Percentiles rank a stretch among this genome's conserved stretches.
These are phyloP conservation scores for Grammomys surdaster DNA, from an alignment of 2,113 vertebrate species.

Conservation along the genomic window DNA sequence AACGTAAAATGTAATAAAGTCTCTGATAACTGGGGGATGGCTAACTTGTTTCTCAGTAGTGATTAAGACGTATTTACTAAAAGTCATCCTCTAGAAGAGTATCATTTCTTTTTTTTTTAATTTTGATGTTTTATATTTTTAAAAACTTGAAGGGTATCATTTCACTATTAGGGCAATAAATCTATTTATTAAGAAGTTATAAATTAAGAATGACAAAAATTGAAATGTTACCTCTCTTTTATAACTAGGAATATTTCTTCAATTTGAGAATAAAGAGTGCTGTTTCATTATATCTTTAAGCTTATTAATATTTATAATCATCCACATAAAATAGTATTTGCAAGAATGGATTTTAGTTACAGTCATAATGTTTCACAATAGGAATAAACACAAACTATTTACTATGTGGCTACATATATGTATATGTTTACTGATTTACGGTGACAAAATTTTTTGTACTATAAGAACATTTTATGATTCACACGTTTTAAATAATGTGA, in stretches of 20 bases:
- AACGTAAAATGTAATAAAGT: background rate
- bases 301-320: background rate
- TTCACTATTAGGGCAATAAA: conserved; percentile 22
- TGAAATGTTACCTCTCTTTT: background rate
- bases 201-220: conserved; percentile 53
- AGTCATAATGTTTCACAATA: background rate
- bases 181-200: conserved; percentile 2
- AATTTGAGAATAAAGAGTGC: background rate
- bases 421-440: conserved; percentile 15
- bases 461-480: conserved; percentile 35
- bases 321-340: conserved; percentile 3
- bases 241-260: conserved; percentile 22
- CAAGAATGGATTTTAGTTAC: background rate
- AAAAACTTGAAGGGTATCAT: background rate
- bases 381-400: background rate
- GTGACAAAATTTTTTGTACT: background rate
- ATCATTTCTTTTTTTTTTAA: background rate
- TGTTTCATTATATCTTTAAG: conserved; percentile 8
- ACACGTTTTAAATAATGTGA: conserved; percentile 59
- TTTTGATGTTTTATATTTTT: too few relatives aligned
- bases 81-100: background rate
- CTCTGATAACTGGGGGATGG: background rate
- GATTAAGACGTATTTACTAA: background rate
- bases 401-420: background rate
- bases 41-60: conserved; percentile 7